Evolutionary conservation across 2,888 invertebrate species (phyloP).

Genomic region (Nebria salina): DNA sequence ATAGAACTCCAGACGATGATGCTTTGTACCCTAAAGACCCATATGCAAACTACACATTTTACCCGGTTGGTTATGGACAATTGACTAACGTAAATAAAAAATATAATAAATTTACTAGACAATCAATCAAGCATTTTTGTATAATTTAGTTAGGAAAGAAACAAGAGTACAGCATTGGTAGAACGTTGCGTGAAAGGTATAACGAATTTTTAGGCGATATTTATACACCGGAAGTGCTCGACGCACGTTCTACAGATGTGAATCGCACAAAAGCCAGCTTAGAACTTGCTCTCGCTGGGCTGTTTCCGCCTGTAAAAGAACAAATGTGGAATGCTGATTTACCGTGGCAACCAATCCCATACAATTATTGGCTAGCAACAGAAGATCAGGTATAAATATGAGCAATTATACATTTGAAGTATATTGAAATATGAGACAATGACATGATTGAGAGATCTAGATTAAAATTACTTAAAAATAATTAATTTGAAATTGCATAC

Average conservation of each 20-base stretch:
- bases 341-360: constrained; percentile 56
- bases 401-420: neutral
- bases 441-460: neutral
- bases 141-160: constrained; percentile 64
- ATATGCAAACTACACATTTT: constrained; percentile 60
- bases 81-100: constrained; percentile 63
- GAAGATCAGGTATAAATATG: constrained; percentile 52
- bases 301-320: constrained; percentile 70
- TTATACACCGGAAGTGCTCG: constrained; percentile 67
- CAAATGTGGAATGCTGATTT: constrained; percentile 66
- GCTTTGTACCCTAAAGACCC: constrained; percentile 61
- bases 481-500: too few relatives aligned
- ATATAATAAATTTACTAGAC: neutral
- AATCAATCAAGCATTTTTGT: neutral
- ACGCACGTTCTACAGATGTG: constrained; percentile 70
- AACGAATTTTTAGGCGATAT: constrained; percentile 66
- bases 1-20: constrained; percentile 55
- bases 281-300: constrained; percentile 71
- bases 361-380: constrained; percentile 51
- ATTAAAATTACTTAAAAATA: too few relatives aligned
- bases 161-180: constrained; percentile 71
- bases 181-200: constrained; percentile 70
- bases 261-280: constrained; percentile 79
- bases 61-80: constrained; percentile 68
- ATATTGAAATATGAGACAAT: neutral